phyloP scores from a whole-genome alignment of 1,140 invertebrate species.

The Drosophila ogumai region DNA sequence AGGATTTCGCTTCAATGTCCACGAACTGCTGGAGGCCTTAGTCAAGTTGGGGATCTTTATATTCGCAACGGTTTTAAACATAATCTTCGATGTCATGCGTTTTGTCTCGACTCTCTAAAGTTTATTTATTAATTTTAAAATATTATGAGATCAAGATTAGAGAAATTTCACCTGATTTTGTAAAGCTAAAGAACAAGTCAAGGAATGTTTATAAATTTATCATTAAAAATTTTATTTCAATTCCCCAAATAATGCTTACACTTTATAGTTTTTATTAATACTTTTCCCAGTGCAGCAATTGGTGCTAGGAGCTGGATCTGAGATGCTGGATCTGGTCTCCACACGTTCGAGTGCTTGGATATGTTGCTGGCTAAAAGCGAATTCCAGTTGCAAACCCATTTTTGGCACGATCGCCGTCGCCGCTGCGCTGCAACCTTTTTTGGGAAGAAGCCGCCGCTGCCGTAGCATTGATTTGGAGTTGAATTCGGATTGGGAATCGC shows the following conservation, averaged over 20 bases:
- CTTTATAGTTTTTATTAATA: neutral
- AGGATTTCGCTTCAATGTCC: neutral
- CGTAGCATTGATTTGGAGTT: slow-evolving; percentile 67
- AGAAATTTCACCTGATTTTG: too few relatives aligned
- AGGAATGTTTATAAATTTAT: too few relatives aligned
- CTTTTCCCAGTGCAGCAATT: slow-evolving; percentile 7
- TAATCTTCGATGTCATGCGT: neutral
- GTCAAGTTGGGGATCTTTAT: neutral
- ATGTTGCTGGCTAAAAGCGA: slow-evolving; percentile 75
- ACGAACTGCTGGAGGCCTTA: neutral
- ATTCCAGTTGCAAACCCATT: slow-evolving; percentile 83
- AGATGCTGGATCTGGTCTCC: slow-evolving; percentile 44
- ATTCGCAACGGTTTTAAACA: too few relatives aligned
- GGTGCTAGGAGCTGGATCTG: slow-evolving; percentile 32
- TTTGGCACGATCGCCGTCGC: slow-evolving; percentile 73
- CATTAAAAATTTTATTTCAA: too few relatives aligned
- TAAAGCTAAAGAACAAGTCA: too few relatives aligned
- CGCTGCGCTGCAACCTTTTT: slow-evolving; percentile 7
- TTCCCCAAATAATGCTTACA: neutral
- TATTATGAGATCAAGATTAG: neutral
- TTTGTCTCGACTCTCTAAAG: neutral
- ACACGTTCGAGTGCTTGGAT: slow-evolving; percentile 21
- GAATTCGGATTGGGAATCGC: slow-evolving; percentile 43
- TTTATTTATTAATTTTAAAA: neutral
- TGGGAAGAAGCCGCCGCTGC: slow-evolving; percentile 9